Evolutionary conservation across 1,140 invertebrate species (phyloP), one percentile per base, ranked within the genome.

Genomic region (Caenorhabditis inopinata): DNA sequence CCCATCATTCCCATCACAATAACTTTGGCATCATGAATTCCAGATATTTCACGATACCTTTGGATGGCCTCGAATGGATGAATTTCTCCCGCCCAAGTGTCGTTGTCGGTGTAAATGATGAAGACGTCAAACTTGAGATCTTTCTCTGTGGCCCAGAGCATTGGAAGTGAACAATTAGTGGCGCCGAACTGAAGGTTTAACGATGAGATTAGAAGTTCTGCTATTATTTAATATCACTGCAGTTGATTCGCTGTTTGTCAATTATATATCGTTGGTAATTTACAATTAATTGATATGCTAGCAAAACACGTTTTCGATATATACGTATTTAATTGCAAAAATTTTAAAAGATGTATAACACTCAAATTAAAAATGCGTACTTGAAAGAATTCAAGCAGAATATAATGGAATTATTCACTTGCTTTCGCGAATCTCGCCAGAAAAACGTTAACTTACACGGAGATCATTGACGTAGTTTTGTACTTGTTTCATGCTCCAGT

Each of bases 111-210:
- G 84, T 78, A 86, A 21, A 90, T 84, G 25, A 90, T 78, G 82
- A 92, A 92, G 48, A 92, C 89, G 85, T 93, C 92, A 45, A 92
- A 89, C 74, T 87, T 83, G 77, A 91, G 90, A n/a, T 91, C 91
- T 1, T 91, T 84, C 46, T 90, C 81, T 18, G 85, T 82, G 1
- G 92, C 92, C 91, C 91, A 93, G 1, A 90, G 83, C 81, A 93
- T 90, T 4, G 92, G 91, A 49, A 90, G 89, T n/a, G 89, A 86
- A 76, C 90, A 89, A 82, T 91, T 89, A 2, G 91, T 90, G 16
- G 83, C 85, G 12, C 90, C 90, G 76, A 90, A 89, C 48, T 46
- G 46, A 49, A 48, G 51, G 51, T 16, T 4, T 12, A 51, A 9
- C 1, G 11, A n/a, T 76, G 25, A 48, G 3, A 2, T 32, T 16